Base-by-base conservation (phyloP, 2,113 vertebrate genomes). In the Sphaerodactylus townsendi region DNA sequence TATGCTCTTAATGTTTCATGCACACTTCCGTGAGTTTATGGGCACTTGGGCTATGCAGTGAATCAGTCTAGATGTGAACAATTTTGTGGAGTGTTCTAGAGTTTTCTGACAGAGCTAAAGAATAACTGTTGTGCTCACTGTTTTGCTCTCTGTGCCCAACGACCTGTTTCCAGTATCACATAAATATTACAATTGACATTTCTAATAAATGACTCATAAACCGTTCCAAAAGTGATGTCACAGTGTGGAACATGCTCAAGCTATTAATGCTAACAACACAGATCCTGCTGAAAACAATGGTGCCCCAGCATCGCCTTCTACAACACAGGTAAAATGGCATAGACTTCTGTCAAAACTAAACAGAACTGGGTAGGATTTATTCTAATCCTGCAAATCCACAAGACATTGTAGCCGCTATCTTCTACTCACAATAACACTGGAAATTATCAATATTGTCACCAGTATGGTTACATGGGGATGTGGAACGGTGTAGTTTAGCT, bases 1-100 rank as follows among this genome's bases (percentile, higher is more conserved):
- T 69, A 64, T 71, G 41, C 23, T 73, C 68, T 65, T 14, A 78
- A 33, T 10, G 0, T 44, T 88, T 30, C 48, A 23, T 35, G 56
- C 14, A 3, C 77, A 79, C 13, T 46, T 33, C 48, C 62, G 39
- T 80, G 84, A 69, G 10, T 68, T 86, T 85, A 17, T 72, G 84
- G 81, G 25, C 6, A 1, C n/a, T 83, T 0, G 70, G 3, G 17
- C 50, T 46, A 15, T 76, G 11, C 83, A 85, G 80, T 65, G 3
- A 7, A 77, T 6, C 44, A 13, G 79, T 87, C 82, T 69, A 84
- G 78, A 82, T 0, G n/a, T 10, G 14, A 73, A 46, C 1, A 8
- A 8, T 81, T 10, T 4, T 35, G 1, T 79, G n/a, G 79, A 15
- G 15, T 66, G 41, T 70, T 79, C 28, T 0, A 0, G 71, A 83